These are phyloP conservation scores for Spea bombifrons DNA, from an alignment of 2,113 vertebrate species.

Conservation along the genomic window DNA sequence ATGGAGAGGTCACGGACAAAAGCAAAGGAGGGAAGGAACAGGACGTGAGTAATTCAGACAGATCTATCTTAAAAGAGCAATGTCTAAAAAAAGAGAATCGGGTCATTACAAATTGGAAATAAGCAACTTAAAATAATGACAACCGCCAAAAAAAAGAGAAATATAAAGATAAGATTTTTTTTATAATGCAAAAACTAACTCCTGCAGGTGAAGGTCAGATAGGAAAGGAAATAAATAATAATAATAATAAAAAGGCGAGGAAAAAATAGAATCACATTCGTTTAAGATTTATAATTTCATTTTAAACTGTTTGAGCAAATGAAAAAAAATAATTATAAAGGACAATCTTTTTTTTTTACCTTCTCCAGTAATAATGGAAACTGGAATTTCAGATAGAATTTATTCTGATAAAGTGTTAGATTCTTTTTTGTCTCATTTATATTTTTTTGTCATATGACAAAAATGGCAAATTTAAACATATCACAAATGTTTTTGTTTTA, in stretches of 20 bases:
- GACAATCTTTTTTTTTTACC: background rate
- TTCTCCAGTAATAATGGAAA: constrained; percentile 2
- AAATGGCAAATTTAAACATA: no score
- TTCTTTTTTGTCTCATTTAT: no score
- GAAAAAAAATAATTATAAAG: background rate
- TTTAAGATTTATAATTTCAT: background rate
- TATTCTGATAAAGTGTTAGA: background rate
- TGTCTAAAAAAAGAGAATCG: constrained; percentile 18
- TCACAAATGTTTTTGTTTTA: no score
- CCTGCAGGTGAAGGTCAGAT: background rate
- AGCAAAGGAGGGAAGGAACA: background rate
- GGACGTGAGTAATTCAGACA: constrained; percentile 6
- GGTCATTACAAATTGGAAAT: constrained; percentile 31
- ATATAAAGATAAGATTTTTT: constrained; percentile 1
- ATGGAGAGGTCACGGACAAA: constrained; percentile 34
- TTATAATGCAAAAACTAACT: background rate
- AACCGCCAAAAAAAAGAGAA: background rate
- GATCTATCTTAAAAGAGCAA: constrained; percentile 34
- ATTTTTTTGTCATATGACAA: no score
- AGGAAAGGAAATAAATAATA: background rate
- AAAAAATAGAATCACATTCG: background rate
- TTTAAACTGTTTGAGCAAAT: background rate
- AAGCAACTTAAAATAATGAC: constrained; percentile 27
- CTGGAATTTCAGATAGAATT: constrained; percentile 1
- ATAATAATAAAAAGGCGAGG: background rate